Percentiles rank a stretch among this genome's conserved stretches.
Evolutionary conservation across 2,113 vertebrate species (phyloP).

Genomic region (Suricata suricatta): DNA sequence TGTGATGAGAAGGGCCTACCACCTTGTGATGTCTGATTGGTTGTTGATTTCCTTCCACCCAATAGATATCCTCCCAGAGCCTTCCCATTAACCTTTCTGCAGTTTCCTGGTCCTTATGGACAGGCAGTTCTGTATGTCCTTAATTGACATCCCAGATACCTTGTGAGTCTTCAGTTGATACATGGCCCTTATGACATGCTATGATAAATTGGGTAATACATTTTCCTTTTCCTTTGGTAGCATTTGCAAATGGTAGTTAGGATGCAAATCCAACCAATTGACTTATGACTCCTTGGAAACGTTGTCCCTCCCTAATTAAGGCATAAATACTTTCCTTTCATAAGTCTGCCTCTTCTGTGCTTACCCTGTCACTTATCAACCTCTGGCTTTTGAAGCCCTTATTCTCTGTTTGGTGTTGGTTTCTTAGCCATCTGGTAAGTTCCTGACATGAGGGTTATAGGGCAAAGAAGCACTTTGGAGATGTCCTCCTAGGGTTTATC

Average conservation of each 20-base stretch:
- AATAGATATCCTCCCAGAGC: not conserved
- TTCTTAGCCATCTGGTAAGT: not conserved
- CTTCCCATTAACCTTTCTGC: not conserved
- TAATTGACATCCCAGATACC: not conserved
- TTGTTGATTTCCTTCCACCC: not conserved
- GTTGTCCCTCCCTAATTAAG: not conserved
- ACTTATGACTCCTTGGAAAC: not conserved
- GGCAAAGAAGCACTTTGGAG: not conserved
- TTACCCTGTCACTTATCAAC: not conserved
- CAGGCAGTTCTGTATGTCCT: not conserved
- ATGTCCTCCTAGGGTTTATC: not conserved
- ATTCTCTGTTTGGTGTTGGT: not conserved
- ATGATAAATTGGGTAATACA: not conserved
- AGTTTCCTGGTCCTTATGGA: not conserved
- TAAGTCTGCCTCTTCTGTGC: not conserved
- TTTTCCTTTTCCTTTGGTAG: not conserved
- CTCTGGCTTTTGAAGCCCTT: not conserved
- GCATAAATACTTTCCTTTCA: not conserved
- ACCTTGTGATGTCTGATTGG: not conserved
- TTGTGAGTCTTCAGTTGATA: not conserved
- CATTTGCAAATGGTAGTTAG: not conserved
- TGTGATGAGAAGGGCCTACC: not conserved
- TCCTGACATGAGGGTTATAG: not conserved
- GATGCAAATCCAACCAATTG: not conserved
- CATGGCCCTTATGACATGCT: not conserved